phyloP scores from a whole-genome alignment of 2,113 vertebrate species.

The Eulacestoma nigropectus region DNA sequence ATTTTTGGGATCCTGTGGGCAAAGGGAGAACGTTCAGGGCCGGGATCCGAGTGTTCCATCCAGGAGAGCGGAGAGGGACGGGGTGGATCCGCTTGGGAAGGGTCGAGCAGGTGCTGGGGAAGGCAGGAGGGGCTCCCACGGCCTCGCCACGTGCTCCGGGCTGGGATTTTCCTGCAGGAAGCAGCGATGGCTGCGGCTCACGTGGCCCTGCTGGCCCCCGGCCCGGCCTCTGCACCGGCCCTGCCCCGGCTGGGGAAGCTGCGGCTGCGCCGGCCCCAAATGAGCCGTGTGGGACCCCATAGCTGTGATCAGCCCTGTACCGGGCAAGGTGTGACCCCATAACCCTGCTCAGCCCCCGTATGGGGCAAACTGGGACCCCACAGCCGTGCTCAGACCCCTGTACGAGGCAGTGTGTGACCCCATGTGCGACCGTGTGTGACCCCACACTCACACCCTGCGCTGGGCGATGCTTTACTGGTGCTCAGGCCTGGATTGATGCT shows the following conservation, averaged over 20 bases:
- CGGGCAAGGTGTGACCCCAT: not conserved
- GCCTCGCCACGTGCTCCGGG: not conserved
- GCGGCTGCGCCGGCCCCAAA: not conserved
- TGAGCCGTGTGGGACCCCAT: fast-evolving
- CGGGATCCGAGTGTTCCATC: fast-evolving
- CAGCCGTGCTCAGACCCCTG: not conserved
- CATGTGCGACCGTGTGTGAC: too few species aligned
- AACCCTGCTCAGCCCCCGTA: not conserved
- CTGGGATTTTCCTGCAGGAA: not conserved
- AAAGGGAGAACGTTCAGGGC: fast-evolving
- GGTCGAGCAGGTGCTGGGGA: not conserved
- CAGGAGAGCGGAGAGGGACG: fast-evolving
- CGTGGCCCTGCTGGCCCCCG: not conserved
- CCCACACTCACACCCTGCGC: not conserved
- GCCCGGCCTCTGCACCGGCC: not conserved
- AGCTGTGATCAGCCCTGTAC: not conserved
- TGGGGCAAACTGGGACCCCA: not conserved
- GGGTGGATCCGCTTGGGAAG: fast-evolving
- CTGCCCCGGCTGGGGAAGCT: not conserved
- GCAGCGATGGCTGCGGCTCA: not conserved
- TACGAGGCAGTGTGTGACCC: not conserved
- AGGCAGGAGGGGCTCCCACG: not conserved
- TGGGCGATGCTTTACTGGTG: fast-evolving
- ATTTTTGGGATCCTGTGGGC: fast-evolving
- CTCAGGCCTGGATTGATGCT: too few species aligned